Evolutionary conservation across 2,797 vertebrate genomes (phyloP), one percentile per base, ranked within the genome.

Genomic region (Percopsis omiscomaycus): DNA sequence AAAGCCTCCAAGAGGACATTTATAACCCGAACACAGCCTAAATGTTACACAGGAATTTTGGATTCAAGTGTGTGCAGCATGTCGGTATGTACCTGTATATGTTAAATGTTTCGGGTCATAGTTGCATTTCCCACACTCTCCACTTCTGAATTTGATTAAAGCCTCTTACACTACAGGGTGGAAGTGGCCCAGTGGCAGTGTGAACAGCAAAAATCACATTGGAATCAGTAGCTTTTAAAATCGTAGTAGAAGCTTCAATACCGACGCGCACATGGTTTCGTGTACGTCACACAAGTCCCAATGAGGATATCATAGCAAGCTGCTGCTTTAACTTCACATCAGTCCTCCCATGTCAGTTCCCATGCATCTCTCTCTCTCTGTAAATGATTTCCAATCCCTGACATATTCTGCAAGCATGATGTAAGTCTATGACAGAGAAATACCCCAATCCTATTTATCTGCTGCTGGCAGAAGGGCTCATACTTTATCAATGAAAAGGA

Each of bases 391-490:
- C 69, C 58, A 68, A 62, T 83, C 73, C 60, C 65, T 77, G 82
- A 85, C 76, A 86, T 64, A 30, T 73, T 77, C 64, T 82, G 88
- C 84, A 83, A 88, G 72, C 1, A 73, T 88, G 87, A 86, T 85
- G 83, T 83, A 86, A 90, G 81, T 60, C 42, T 3, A 58, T 71
- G 82, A 87, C 77, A 82, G 77, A 82, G 62, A 66, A 76, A 76
- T 75, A 69, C 73, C 79, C 30, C 10, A 46, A 68, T 74, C 68
- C 83, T 82, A 9, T 14, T 37, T 6, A 37, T 10, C 44, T 1
- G 49, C 49, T 22, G 22, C 62, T 29, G 32, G 62, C 37, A 78
- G 65, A 56, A 73, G 68, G 73, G 80, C 74, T 76, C 50, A 51
- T 52, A 64, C 5, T 37, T 10, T 60, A 29, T 54, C 16, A 57